Evolutionary conservation across 2,797 vertebrate species (phyloP), one percentile per base, ranked within the genome.

Genomic region (Enteromius trimaculatus): DNA sequence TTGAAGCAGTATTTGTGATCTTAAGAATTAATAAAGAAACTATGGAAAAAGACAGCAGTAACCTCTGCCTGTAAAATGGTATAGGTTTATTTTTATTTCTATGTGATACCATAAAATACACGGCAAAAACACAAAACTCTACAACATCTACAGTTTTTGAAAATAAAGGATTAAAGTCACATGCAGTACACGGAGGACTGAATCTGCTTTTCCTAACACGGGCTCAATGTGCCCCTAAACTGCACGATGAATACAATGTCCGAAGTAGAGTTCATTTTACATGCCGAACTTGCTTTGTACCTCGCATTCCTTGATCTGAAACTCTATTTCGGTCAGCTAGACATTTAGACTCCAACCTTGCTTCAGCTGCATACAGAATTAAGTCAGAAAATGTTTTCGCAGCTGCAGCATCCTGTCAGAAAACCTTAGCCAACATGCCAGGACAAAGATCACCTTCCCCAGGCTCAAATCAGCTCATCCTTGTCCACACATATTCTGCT

Each of bases 141-240:
- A 72, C 19, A 53, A 51, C 47, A 51, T 10, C 26, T 19, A 49
- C 5, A 17, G 11, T 51, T 72, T 37, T 51, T 31, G 26, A 31
- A 21, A 51, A 31, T 6, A 51, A 31, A 13, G 31, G 17, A 71
- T 49, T 71, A 49, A 47, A 47, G 23, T 7, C 26, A 17, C 42
- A 39, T 10, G 4, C 42, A 60, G 23, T 58, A 26, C 17, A 74
- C 47, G 10, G 17, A 21, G 47, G 9, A 53, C 31, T 2, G 37
- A 74, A 55, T 11, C 29, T 9, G 49, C 2, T 75, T 58, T 95
- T 88, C 92, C 90, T 19, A 71, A 23, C 80, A 81, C 89, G 94
- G 94, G 90, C 90, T 91, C 89, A 90, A 88, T 89, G 37, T 1
- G 6, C 51, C 29, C 19, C 2, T 39, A 17, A 17, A 74, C 4